Evolutionary conservation across 2,113 vertebrate species (phyloP), one percentile per base, ranked within the genome.

Genomic region (Danionella cerebrum): DNA sequence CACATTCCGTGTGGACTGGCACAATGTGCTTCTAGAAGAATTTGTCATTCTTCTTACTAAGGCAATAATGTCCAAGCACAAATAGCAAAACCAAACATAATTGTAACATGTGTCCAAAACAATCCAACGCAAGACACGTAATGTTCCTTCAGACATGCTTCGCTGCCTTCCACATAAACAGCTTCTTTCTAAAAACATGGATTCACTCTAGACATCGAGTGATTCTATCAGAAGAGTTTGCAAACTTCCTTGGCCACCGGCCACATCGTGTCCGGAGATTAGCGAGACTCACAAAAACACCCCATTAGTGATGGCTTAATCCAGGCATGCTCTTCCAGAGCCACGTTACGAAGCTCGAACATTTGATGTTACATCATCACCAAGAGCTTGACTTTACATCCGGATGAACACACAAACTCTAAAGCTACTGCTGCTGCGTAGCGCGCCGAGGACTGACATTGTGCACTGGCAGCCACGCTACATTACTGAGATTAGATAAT

Each of bases 241-340:
- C 24, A 55, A 31, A 33, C 65, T 67, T 10, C 14, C 33, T 14
- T 45, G 25, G n/a, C 51, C 39, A 24, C 52, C 33, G 19, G 25
- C 29, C 13, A 51, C 69, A 54, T 66, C 76, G 9, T 12, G 58
- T 82, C 83, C 83, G 78, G 80, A 80, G 83, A 86, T 85, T 85
- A 67, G 54, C 73, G 66, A 75, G 65, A 72, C 29, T 58, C 52
- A 52, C 41, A 51, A 44, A 42, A 45, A 64, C 22, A 45, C n/a
- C n/a, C 81, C 82, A 82, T 84, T 84, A 79, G 79, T 78, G 81
- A 79, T 38, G 58, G 79, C 73, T 83, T 85, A 88, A 84, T 85
- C 83, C 82, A 70, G 80, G 78, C 83, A 84, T 78, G 74, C 74
- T 69, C 31, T 52, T 31, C 8, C 50, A 52, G 50, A 14, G 16